Evolutionary conservation across 1,140 invertebrate species (phyloP).

Genomic region (Coenobita brevimanus): DNA sequence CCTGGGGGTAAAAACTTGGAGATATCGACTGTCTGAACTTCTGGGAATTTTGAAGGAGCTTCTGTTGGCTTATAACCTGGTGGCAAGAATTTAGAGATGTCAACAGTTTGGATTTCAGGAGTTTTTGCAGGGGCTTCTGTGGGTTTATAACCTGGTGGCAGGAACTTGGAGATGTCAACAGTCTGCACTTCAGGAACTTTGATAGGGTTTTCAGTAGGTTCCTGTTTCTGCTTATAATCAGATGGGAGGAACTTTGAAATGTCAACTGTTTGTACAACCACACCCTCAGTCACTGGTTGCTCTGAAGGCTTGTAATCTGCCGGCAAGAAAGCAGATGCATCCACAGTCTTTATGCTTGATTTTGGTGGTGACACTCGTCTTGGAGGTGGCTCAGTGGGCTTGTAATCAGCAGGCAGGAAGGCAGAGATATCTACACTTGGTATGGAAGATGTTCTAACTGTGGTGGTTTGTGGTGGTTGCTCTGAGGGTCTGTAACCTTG

Average conservation of each 20-base stretch:
- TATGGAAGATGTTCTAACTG: not conserved
- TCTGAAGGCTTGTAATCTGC: conserved; percentile 75
- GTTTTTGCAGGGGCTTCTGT: conserved; percentile 18
- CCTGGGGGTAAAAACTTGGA: conserved; percentile 78
- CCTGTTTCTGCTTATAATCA: conserved; percentile 74
- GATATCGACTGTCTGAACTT: conserved; percentile 8
- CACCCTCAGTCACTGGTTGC: not conserved
- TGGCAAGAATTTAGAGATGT: conserved; percentile 80
- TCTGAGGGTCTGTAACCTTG: conserved; percentile 76
- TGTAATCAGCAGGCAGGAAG: conserved; percentile 33
- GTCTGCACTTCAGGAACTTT: conserved; percentile 10
- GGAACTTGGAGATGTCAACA: conserved; percentile 76
- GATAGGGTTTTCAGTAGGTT: not conserved
- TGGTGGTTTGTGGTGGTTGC: not conserved
- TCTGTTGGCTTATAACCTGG: conserved; percentile 76
- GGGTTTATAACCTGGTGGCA: conserved; percentile 77
- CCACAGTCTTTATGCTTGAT: conserved; percentile 70
- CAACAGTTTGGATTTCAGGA: conserved; percentile 71
- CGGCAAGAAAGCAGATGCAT: conserved; percentile 78
- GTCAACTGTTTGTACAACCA: conserved; percentile 73
- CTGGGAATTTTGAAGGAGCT: conserved; percentile 51
- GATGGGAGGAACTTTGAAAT: conserved; percentile 80
- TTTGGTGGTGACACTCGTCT: not conserved
- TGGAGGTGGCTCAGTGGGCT: not conserved
- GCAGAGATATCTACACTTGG: conserved; percentile 19